Percentiles rank a stretch among this genome's conserved stretches.
These are phyloP conservation scores for Stercorarius parasiticus DNA, from an alignment of 2,113 vertebrate species.

Conservation along the genomic window DNA sequence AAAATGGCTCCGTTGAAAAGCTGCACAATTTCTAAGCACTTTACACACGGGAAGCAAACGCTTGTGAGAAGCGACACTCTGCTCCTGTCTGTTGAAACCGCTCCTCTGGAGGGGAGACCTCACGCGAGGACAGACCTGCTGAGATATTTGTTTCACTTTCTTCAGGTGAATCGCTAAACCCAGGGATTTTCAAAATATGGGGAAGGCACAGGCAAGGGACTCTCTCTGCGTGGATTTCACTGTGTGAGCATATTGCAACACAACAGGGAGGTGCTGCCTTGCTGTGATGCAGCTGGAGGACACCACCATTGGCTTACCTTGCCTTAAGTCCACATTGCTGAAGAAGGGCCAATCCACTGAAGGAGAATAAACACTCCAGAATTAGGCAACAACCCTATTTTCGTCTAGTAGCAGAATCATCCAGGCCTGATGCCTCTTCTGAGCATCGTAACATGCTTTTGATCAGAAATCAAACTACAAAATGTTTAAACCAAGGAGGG, in stretches of 20 bases:
- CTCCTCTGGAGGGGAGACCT: neutral
- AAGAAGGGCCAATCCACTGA: neutral
- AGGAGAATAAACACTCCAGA: neutral
- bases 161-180: neutral
- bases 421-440: neutral
- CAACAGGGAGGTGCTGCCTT: neutral
- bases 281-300: neutral
- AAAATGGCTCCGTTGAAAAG: neutral
- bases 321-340: neutral
- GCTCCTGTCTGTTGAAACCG: neutral
- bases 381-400: neutral
- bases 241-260: neutral
- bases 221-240: neutral
- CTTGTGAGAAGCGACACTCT: neutral
- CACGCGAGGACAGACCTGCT: neutral
- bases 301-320: neutral
- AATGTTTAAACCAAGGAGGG: neutral
- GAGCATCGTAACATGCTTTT: neutral
- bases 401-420: neutral
- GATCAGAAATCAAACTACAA: neutral
- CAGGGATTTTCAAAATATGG: neutral
- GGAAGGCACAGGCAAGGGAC: neutral
- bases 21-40: neutral
- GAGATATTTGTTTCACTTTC: neutral
- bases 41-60: neutral